phyloP scores from a whole-genome alignment of 1,140 invertebrate genomes.

The Lucilia cuprina region DNA sequence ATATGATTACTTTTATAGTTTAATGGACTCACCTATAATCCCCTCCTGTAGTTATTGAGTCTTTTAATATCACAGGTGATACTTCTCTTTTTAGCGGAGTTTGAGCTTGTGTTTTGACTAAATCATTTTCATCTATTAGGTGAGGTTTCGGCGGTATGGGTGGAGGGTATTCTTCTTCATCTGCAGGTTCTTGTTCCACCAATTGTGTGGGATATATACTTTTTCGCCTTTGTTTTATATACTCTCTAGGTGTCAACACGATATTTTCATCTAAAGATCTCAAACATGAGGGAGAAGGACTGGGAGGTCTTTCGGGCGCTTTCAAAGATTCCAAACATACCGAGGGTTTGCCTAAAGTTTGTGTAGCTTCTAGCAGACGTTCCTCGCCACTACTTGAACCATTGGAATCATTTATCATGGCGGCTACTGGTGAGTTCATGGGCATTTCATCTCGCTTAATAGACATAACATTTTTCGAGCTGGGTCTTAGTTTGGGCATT shows the following conservation, averaged over 20 bases:
- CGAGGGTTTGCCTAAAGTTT: not conserved
- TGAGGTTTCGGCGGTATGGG: conserved; percentile 38
- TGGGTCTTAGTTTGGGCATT: conserved; percentile 56
- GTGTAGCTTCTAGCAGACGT: conserved; percentile 37
- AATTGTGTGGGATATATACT: conserved; percentile 39
- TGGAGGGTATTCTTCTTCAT: conserved; percentile 36
- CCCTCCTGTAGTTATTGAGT: conserved; percentile 54
- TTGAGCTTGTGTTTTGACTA: not conserved
- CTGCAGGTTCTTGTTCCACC: not conserved
- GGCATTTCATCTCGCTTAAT: conserved; percentile 58
- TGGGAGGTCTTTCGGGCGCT: conserved; percentile 39
- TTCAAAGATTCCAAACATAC: conserved; percentile 9
- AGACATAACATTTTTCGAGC: conserved; percentile 59
- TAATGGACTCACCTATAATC: conserved; percentile 50
- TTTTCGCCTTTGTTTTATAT: conserved; percentile 47
- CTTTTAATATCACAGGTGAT: conserved; percentile 55
- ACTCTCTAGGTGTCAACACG: conserved; percentile 50
- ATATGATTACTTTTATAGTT: too few species aligned
- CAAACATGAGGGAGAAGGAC: conserved; percentile 36
- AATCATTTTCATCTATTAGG: conserved; percentile 29
- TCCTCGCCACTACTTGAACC: conserved; percentile 58
- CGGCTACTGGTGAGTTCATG: conserved; percentile 50
- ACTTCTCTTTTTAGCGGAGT: conserved; percentile 41
- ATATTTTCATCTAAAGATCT: conserved; percentile 43
- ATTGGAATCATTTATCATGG: conserved; percentile 59